Evolutionary conservation across 2,113 vertebrate species (phyloP).

Genomic region (Opisthocomus hoazin): DNA sequence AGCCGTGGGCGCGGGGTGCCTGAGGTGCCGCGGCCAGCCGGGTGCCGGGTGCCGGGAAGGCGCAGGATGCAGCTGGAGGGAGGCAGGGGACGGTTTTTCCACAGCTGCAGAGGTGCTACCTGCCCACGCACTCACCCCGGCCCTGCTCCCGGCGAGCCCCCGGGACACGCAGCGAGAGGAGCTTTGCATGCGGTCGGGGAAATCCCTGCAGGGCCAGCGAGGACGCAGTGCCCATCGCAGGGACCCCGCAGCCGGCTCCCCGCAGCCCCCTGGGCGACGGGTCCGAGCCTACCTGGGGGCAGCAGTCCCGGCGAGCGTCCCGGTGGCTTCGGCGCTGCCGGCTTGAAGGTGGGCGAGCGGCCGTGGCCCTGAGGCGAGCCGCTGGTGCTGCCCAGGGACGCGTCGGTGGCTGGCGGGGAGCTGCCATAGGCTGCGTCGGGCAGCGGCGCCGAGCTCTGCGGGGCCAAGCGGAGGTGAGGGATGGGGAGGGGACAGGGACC

Average conservation of each 20-base stretch:
- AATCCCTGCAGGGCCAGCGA: neutral
- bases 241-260: neutral
- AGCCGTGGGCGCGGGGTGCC: rapidly evolving
- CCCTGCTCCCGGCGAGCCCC: neutral
- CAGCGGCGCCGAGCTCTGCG: slow-evolving; percentile 10
- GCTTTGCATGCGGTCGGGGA: neutral
- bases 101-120: neutral
- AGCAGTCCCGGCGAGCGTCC: neutral
- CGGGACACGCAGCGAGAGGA: neutral
- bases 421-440: slow-evolving; percentile 39
- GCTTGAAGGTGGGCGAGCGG: slow-evolving; percentile 68
- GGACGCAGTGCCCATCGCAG: rapidly evolving
- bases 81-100: neutral
- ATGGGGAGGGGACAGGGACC: no score
- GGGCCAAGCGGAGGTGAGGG: neutral
- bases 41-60: neutral
- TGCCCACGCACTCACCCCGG: neutral
- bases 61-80: slow-evolving; percentile 13
- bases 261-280: rapidly evolving
- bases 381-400: slow-evolving; percentile 6
- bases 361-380: slow-evolving; percentile 63
- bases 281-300: slow-evolving; percentile 22
- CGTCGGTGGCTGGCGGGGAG: neutral
- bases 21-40: neutral
- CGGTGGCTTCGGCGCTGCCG: slow-evolving; percentile 59